Conservation (phyloP, 2,797 vertebrate species). For the Alosa sapidissima region DNA sequence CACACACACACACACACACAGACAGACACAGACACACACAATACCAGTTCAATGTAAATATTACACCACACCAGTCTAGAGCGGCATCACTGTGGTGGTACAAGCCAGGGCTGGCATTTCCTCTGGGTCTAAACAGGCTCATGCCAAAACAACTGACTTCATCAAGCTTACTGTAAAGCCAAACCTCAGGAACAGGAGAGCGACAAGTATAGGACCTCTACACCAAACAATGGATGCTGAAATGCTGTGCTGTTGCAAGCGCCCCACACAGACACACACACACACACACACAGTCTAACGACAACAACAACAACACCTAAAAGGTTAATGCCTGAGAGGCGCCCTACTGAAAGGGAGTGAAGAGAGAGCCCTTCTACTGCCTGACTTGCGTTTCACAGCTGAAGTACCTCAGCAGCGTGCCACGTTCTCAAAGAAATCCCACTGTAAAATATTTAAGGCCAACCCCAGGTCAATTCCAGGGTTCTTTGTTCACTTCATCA, state of each 20-base stretch:
- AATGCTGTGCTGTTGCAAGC: not conserved
- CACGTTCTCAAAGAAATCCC: conserved; percentile 49
- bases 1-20: not conserved
- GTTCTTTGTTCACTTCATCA: conserved; percentile 58
- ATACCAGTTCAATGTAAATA: not conserved
- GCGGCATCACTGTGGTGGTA: not conserved
- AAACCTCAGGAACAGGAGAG: not conserved
- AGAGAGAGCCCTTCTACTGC: not conserved
- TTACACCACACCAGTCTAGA: not conserved
- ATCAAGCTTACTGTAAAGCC: not conserved
- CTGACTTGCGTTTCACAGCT: conserved; percentile 13
- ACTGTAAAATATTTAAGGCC: conserved; percentile 67
- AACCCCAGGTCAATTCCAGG: conserved; percentile 56
- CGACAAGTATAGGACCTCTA: not conserved
- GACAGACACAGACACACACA: not conserved
- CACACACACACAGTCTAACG: not conserved
- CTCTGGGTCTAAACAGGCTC: not conserved
- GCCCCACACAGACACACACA: not conserved
- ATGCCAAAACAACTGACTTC: conserved; percentile 8
- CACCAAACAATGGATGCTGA: not conserved
- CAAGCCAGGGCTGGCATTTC: not conserved
- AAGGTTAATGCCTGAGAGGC: too few relatives aligned
- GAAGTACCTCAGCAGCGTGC: conserved; percentile 41
- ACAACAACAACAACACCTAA: too few relatives aligned
- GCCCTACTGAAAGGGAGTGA: not conserved